Conservation (phyloP, 1,140 invertebrate genomes). For the Oryctes rhinoceros region DNA sequence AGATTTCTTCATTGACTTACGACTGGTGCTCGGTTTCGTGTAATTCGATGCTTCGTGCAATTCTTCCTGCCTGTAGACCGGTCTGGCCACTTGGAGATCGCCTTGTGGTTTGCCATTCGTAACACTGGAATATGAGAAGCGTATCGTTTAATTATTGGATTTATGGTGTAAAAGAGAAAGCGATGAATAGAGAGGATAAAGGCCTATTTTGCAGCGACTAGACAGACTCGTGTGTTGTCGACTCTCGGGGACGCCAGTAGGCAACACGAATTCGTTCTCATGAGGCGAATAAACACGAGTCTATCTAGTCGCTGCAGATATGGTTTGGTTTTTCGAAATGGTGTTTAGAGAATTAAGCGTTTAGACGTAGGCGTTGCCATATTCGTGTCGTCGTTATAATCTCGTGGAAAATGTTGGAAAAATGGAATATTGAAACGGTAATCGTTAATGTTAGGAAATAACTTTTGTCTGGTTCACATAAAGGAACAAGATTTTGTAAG, state of each 20-base stretch:
- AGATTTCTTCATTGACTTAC: constrained; percentile 43
- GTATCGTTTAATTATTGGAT: background rate
- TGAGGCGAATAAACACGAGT: too few species aligned
- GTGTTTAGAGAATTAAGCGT: background rate
- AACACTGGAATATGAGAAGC: constrained; percentile 42
- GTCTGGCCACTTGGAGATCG: constrained; percentile 55
- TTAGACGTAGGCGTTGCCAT: too few species aligned
- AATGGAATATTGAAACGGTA: background rate
- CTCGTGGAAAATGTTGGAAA: background rate
- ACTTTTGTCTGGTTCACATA: too few species aligned
- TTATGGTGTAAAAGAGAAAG: background rate
- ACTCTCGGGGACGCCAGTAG: too few species aligned
- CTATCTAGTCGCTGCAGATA: too few species aligned
- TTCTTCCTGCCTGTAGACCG: constrained; percentile 65
- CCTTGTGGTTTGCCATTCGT: constrained; percentile 41
- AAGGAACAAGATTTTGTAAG: too few species aligned
- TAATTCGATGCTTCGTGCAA: constrained; percentile 59
- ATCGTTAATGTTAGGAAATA: too few species aligned
- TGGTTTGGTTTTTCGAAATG: background rate
- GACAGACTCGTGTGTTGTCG: too few species aligned
- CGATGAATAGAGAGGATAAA: too few species aligned
- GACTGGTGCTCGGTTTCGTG: constrained; percentile 52
- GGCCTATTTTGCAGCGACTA: too few species aligned
- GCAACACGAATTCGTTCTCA: too few species aligned
- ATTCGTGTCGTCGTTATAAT: too few species aligned